Conservation (phyloP, 2,113 vertebrate species). For the Neogobius melanostomus region DNA sequence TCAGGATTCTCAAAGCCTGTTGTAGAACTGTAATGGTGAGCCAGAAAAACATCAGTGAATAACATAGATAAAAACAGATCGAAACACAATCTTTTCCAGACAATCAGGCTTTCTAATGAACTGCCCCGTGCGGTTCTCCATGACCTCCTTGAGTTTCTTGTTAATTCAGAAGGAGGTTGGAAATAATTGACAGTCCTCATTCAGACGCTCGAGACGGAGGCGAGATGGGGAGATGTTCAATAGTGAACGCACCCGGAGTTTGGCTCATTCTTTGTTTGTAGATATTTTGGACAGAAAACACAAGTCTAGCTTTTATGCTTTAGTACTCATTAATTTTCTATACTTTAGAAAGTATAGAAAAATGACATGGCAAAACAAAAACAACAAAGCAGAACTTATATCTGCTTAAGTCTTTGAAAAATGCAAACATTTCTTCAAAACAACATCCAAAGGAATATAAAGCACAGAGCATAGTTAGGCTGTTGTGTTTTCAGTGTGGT, state of each 20-base stretch:
- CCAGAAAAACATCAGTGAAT: background rate
- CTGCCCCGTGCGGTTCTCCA: conserved; percentile 34
- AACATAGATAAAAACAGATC: background rate
- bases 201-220: conserved; percentile 34
- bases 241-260: conserved; percentile 5
- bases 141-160: conserved; percentile 41
- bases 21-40: background rate
- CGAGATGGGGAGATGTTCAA: conserved; percentile 39
- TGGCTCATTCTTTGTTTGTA: background rate
- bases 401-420: too few species aligned
- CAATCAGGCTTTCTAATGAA: conserved; percentile 35
- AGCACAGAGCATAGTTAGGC: too few species aligned
- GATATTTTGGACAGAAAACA: conserved; percentile 3
- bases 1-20: background rate
- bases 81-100: background rate
- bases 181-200: conserved; percentile 63
- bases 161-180: conserved; percentile 47
- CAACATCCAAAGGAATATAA: too few species aligned
- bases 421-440: too few species aligned
- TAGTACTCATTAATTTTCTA: background rate
- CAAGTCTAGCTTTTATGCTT: background rate
- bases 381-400: too few species aligned
- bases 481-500: too few species aligned
- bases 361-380: too few species aligned
- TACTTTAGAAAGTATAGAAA: too few species aligned